Conservation (phyloP, 2,888 invertebrate genomes). For the Watsonalla cultraria region DNA sequence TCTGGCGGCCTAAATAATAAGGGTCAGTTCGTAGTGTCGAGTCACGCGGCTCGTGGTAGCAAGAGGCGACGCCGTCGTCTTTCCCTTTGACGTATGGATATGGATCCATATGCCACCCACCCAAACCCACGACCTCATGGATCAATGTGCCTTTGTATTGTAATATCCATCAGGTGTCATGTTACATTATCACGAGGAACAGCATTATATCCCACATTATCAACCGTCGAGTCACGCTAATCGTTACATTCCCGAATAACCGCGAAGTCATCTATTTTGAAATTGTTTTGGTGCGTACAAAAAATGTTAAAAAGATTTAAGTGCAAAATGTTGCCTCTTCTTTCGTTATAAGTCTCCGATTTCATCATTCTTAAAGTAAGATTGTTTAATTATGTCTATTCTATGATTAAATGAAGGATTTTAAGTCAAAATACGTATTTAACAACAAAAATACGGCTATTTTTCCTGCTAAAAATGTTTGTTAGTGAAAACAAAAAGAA, state of each 20-base stretch:
- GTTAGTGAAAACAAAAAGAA: too few relatives aligned
- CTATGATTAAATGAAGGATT: too few relatives aligned
- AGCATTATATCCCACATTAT: not conserved
- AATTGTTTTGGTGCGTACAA: too few relatives aligned
- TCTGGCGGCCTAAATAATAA: constrained; percentile 24
- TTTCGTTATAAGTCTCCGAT: too few relatives aligned
- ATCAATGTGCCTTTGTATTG: constrained; percentile 9
- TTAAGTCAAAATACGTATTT: too few relatives aligned
- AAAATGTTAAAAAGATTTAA: too few relatives aligned
- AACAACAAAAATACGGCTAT: too few relatives aligned
- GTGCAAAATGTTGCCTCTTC: too few relatives aligned
- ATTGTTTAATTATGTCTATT: too few relatives aligned
- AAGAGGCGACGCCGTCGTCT: constrained; percentile 14
- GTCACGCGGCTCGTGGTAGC: constrained; percentile 23
- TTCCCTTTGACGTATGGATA: constrained; percentile 5
- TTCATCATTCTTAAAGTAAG: too few relatives aligned
- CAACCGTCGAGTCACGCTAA: not conserved
- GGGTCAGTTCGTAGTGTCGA: constrained; percentile 32
- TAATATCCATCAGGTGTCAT: not conserved
- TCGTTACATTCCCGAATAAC: not conserved
- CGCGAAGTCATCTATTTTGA: not conserved
- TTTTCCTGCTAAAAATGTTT: too few relatives aligned
- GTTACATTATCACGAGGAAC: not conserved
- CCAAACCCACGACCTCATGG: constrained; percentile 7
- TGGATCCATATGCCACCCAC: constrained; percentile 12